These are phyloP conservation scores for Dolichoris vasculosae DNA, from an alignment of 1,140 invertebrate genomes.

Conservation along the genomic window DNA sequence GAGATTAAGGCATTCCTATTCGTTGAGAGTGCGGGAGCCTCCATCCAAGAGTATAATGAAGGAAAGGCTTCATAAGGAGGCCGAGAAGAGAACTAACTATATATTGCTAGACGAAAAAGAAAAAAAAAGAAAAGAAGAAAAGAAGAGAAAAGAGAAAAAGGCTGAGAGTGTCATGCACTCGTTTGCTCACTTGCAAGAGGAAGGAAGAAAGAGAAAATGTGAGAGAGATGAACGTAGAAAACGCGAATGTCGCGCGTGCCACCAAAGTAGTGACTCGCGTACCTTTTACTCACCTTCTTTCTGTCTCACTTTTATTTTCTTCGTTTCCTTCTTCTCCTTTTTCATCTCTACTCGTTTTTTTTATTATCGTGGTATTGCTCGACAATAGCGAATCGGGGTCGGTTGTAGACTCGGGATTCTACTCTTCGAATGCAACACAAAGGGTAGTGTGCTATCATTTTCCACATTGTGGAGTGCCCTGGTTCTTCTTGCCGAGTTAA, in stretches of 20 bases:
- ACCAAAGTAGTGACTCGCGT: background rate
- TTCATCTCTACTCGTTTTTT: constrained; percentile 1
- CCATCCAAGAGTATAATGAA: constrained; percentile 32
- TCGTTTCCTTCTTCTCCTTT: background rate
- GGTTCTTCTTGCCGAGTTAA: constrained; percentile 33
- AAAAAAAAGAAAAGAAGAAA: background rate
- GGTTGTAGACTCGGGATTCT: constrained; percentile 42
- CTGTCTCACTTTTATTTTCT: background rate
- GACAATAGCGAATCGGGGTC: constrained; percentile 49
- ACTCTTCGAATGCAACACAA: constrained; percentile 37
- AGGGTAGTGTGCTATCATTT: constrained; percentile 42
- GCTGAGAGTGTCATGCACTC: background rate
- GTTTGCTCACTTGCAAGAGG: background rate
- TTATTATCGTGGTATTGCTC: constrained; percentile 44
- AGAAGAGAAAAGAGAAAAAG: no score
- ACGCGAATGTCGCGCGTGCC: constrained; percentile 9
- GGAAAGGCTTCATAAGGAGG: constrained; percentile 28
- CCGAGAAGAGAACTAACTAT: background rate
- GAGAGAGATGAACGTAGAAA: no score
- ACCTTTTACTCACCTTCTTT: background rate
- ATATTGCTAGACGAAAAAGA: background rate
- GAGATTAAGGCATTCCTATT: constrained; percentile 21
- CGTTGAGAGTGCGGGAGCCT: constrained; percentile 3
- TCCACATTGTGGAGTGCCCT: constrained; percentile 42
- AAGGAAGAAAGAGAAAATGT: no score